Percentiles rank a stretch among this genome's conserved stretches.
phyloP scores from a whole-genome alignment of 1,140 invertebrate species.

The Euura lappo region DNA sequence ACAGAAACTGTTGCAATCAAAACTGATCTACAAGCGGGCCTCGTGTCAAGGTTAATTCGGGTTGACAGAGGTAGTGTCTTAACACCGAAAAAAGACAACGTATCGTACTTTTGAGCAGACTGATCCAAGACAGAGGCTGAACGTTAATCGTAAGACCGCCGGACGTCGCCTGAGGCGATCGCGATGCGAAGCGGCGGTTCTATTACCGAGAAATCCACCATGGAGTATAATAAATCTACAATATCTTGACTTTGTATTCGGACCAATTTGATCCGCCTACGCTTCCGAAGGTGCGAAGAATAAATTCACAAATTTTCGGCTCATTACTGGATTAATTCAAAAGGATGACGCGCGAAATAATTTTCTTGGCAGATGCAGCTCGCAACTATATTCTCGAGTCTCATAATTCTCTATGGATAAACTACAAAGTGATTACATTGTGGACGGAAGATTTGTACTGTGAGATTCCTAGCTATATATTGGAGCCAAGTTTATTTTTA shows the following conservation, averaged over 20 bases:
- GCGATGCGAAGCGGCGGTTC: no score
- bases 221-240: no score
- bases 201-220: no score
- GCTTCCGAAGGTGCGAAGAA: no score
- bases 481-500: background rate
- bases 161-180: background rate
- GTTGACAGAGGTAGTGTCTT: background rate
- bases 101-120: background rate
- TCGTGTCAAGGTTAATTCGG: background rate
- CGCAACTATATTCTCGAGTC: background rate
- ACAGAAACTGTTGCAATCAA: background rate
- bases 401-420: background rate
- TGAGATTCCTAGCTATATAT: background rate
- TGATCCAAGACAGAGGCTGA: no score
- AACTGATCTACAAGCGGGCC: background rate
- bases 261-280: no score
- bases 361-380: background rate
- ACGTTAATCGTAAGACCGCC: background rate
- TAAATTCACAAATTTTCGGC: no score
- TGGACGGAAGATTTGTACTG: background rate
- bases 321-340: no score
- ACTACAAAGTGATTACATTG: background rate
- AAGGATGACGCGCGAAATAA: background rate
- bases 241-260: no score
- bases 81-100: background rate